Conservation (phyloP, 1,140 invertebrate species). For the Drosophila orena region DNA sequence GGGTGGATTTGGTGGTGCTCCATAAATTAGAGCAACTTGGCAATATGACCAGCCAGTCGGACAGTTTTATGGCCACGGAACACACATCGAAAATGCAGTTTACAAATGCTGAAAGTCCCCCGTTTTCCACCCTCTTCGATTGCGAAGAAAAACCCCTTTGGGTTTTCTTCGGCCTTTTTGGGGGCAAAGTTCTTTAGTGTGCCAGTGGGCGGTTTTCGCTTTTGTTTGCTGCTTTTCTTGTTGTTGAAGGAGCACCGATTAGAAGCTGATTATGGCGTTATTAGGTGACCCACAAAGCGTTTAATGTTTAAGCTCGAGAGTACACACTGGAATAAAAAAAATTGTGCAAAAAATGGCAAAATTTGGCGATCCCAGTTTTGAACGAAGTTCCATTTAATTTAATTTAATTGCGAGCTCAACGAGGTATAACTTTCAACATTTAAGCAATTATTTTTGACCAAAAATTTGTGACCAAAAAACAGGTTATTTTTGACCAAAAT, state of each 20-base stretch:
- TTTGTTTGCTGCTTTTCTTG: background rate
- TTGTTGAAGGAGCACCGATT: conserved; percentile 30
- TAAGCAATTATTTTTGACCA: too few species aligned
- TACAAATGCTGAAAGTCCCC: conserved; percentile 13
- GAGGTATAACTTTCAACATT: too few species aligned
- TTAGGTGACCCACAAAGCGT: conserved; percentile 45
- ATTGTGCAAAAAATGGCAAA: too few species aligned
- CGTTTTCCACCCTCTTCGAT: background rate
- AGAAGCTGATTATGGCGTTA: conserved; percentile 49
- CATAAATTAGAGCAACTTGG: conserved; percentile 71
- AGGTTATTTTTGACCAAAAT: too few species aligned
- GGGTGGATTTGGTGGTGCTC: conserved; percentile 6
- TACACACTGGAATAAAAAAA: too few species aligned
- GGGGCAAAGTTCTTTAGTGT: conserved; percentile 18
- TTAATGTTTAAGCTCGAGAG: background rate
- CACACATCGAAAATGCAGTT: conserved; percentile 37
- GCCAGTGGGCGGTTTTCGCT: conserved; percentile 24
- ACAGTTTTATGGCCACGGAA: conserved; percentile 76
- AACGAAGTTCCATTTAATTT: too few species aligned
- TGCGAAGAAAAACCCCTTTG: background rate
- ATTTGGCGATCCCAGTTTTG: too few species aligned
- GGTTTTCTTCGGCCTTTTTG: background rate
- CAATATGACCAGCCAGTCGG: conserved; percentile 55
- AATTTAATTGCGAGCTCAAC: too few species aligned
- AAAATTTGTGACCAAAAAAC: too few species aligned